Conservation (phyloP, 1,140 invertebrate species). For the Eurytemora carolleeae region DNA sequence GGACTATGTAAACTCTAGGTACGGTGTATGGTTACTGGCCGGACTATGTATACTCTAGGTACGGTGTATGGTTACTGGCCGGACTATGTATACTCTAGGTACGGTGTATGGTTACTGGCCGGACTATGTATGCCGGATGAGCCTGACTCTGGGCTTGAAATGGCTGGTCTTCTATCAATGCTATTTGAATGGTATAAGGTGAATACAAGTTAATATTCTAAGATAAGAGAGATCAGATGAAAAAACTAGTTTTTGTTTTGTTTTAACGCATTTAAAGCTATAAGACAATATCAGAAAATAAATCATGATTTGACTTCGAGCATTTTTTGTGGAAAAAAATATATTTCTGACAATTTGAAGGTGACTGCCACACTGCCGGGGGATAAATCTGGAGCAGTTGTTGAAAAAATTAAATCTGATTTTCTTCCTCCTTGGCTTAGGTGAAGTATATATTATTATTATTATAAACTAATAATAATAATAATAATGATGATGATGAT, state of each 20-base stretch:
- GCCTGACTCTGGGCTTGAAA: slow-evolving; percentile 53
- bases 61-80: no score
- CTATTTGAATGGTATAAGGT: slow-evolving; percentile 98
- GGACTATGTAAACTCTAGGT: no score
- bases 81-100: no score
- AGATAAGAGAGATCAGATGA: no score
- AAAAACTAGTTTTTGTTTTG: no score
- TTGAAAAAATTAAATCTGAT: slow-evolving; percentile 78
- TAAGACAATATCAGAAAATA: not conserved
- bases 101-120: slow-evolving; percentile 89
- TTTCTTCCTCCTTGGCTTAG: slow-evolving; percentile 75
- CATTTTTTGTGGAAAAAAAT: slow-evolving; percentile 25
- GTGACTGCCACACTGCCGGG: slow-evolving; percentile 10
- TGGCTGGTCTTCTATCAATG: slow-evolving; percentile 75
- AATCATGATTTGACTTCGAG: slow-evolving; percentile 26
- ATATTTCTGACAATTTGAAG: slow-evolving; percentile 9
- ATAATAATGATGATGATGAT: no score
- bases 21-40: no score
- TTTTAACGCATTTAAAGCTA: no score
- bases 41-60: no score
- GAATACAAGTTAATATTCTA: no score
- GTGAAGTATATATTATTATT: no score
- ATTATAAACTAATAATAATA: no score
- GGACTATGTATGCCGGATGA: slow-evolving; percentile 68
- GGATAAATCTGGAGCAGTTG: slow-evolving; percentile 8